A percentile compares a stretch with the other conserved stretches of the same genome.
Conservation (phyloP, 2,797 vertebrate genomes). For the Molossus molossus region DNA sequence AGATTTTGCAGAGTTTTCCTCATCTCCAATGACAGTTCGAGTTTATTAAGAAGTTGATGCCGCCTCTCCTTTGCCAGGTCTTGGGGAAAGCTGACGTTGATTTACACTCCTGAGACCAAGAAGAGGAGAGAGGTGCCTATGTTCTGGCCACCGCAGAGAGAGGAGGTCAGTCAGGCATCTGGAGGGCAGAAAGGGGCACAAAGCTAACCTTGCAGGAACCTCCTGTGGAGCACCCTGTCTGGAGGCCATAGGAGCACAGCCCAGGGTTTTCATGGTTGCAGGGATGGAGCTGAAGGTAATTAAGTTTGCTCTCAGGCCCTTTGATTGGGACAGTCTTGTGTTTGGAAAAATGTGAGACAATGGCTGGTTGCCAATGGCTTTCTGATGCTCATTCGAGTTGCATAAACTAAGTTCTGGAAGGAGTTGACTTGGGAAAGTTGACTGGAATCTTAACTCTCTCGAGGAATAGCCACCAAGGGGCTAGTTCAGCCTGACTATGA, state of each 20-base stretch:
- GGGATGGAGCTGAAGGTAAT: not conserved
- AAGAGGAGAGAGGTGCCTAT: constrained; percentile 49
- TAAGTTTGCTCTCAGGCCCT: not conserved
- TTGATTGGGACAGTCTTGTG: not conserved
- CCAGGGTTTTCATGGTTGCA: not conserved
- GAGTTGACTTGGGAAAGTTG: not conserved
- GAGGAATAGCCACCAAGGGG: not conserved
- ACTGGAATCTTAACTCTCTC: constrained; percentile 26
- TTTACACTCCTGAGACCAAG: not conserved
- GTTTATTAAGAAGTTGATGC: constrained; percentile 68
- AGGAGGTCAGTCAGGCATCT: constrained; percentile 32
- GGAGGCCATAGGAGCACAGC: not conserved
- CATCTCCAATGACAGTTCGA: constrained; percentile 71
- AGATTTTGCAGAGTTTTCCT: constrained; percentile 67
- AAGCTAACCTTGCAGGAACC: not conserved
- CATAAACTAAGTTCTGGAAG: constrained; percentile 22
- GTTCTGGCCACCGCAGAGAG: not conserved
- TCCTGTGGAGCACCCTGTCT: not conserved
- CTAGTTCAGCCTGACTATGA: not conserved
- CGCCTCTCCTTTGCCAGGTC: not conserved
- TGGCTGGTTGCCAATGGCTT: not conserved
- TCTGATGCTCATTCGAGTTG: not conserved
- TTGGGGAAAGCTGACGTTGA: constrained; percentile 9
- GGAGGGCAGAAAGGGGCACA: not conserved
- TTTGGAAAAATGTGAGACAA: constrained; percentile 11